These are phyloP conservation scores for Margarornis squamiger DNA, from an alignment of 2,797 vertebrate genomes.

Conservation along the genomic window DNA sequence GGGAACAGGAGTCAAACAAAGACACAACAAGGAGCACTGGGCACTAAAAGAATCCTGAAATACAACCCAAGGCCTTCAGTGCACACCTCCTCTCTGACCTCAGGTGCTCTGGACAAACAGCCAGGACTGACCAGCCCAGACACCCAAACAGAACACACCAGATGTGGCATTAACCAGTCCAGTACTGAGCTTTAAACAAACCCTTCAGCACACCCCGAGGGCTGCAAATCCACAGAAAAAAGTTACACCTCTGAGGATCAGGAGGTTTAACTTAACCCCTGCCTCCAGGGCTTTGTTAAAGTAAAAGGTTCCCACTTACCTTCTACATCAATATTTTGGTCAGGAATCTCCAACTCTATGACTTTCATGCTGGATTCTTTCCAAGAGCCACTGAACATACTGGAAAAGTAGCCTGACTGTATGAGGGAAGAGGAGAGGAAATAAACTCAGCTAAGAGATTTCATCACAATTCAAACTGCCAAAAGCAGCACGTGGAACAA, in stretches of 20 bases:
- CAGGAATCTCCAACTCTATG: slow-evolving; percentile 95
- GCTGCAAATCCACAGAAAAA: not conserved
- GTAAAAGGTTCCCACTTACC: slow-evolving; percentile 75
- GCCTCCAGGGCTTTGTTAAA: not conserved
- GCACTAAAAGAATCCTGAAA: not conserved
- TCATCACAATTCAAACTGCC: not conserved
- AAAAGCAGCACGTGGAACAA: not conserved
- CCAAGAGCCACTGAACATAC: slow-evolving; percentile 99
- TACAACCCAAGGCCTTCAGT: accelerated
- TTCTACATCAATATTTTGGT: slow-evolving; percentile 96
- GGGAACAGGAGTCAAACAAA: not conserved
- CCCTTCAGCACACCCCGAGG: not conserved
- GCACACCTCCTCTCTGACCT: not conserved
- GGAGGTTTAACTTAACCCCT: not conserved
- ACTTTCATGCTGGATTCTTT: slow-evolving; percentile 94
- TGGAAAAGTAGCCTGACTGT: slow-evolving; percentile 97
- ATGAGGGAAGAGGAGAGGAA: not conserved
- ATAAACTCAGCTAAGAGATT: not conserved
- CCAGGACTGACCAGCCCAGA: not conserved
- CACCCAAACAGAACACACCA: not conserved
- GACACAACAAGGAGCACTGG: accelerated
- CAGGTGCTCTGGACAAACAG: not conserved
- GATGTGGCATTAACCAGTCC: accelerated
- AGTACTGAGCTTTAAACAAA: not conserved
- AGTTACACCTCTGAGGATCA: not conserved